A percentile compares a stretch with the other conserved stretches of the same genome.
phyloP scores from a whole-genome alignment of 2,888 invertebrate species.

The Psylliodes chrysocephalus region DNA sequence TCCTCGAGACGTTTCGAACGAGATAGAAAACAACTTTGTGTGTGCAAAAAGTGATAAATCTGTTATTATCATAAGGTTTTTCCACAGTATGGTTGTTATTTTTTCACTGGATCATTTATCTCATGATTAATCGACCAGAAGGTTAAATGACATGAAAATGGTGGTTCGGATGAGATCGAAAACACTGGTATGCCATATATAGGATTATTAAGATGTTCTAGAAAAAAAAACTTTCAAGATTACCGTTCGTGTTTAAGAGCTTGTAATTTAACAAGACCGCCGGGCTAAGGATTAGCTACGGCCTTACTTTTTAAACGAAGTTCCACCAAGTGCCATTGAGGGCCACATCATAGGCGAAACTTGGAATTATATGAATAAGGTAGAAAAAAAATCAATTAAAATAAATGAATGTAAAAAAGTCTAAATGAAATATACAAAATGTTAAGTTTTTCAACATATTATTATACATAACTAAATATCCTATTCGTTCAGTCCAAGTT shows the following conservation, averaged over 20 bases:
- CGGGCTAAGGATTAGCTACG: conserved; percentile 4
- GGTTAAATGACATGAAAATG: conserved; percentile 36
- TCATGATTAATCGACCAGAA: conserved; percentile 35
- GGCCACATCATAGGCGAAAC: not conserved
- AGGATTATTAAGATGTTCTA: conserved; percentile 27
- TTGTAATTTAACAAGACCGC: conserved; percentile 8
- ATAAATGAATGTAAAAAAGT: too few species aligned
- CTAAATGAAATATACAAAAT: too few species aligned
- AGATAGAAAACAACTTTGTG: conserved; percentile 17
- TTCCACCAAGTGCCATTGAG: not conserved
- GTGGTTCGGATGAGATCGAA: conserved; percentile 21
- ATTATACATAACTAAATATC: too few species aligned
- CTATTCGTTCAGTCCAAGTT: too few species aligned
- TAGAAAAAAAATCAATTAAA: too few species aligned
- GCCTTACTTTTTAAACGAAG: not conserved
- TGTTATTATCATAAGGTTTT: conserved; percentile 30
- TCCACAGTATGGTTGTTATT: conserved; percentile 28
- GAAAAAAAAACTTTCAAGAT: conserved; percentile 27
- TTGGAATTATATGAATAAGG: too few species aligned
- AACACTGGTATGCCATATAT: conserved; percentile 27
- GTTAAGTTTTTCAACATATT: too few species aligned
- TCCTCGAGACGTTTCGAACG: not conserved
- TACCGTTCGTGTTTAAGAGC: conserved; percentile 21
- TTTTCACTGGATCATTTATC: conserved; percentile 27
- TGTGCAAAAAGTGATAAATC: conserved; percentile 28